These are phyloP conservation scores for Triplophysa dalaica DNA, from an alignment of 2,113 vertebrate genomes.

Conservation along the genomic window DNA sequence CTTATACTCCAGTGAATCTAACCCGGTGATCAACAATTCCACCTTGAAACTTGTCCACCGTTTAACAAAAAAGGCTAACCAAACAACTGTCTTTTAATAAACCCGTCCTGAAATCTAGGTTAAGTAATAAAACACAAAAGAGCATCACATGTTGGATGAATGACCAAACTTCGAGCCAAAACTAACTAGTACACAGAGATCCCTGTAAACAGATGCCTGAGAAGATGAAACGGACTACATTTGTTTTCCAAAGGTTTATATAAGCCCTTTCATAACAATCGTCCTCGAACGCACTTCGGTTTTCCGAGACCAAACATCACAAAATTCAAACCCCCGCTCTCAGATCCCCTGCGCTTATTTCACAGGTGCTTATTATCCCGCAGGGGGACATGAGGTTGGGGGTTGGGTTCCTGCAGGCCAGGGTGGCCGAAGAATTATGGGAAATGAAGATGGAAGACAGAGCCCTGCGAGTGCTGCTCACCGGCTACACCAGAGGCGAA, in stretches of 20 bases:
- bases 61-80: neutral
- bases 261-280: constrained; percentile 46
- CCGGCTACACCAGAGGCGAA: constrained; percentile 21
- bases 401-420: neutral
- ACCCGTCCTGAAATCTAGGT: constrained; percentile 38
- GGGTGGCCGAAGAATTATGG: constrained; percentile 47
- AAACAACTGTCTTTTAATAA: neutral
- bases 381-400: constrained; percentile 16
- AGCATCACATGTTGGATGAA: constrained; percentile 45
- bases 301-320: constrained; percentile 22
- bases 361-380: constrained; percentile 54
- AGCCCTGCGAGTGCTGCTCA: neutral
- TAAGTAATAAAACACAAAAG: constrained; percentile 24
- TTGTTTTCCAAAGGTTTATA: constrained; percentile 27
- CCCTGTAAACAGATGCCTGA: constrained; percentile 43
- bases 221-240: constrained; percentile 47
- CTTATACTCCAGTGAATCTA: too few relatives aligned
- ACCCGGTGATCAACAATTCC: too few relatives aligned
- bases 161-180: constrained; percentile 36
- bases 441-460: constrained; percentile 34
- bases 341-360: constrained; percentile 1
- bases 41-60: too few relatives aligned
- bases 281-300: constrained; percentile 30
- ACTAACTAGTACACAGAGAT: constrained; percentile 27
- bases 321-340: constrained; percentile 7